Conservation (phyloP, 92 coral and sea anemone species). For the Isaurus tuberculatus region DNA sequence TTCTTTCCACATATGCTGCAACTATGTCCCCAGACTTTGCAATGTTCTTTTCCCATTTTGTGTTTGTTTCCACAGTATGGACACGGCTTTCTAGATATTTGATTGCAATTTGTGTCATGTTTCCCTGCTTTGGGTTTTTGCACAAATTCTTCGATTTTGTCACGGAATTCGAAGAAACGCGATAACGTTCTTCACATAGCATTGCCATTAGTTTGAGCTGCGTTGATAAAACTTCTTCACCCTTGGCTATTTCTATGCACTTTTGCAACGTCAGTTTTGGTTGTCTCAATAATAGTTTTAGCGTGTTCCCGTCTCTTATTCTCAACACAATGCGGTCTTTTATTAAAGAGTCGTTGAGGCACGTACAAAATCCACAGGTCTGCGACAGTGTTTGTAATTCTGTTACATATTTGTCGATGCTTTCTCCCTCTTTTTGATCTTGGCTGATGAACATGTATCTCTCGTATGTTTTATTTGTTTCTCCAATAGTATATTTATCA, state of each 20-base stretch:
- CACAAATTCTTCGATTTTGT: too few relatives aligned
- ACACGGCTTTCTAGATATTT: background rate
- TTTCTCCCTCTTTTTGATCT: conserved; percentile 42
- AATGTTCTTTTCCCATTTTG: background rate
- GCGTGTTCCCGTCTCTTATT: background rate
- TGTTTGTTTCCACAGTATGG: background rate
- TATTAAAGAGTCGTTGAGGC: conserved; percentile 25
- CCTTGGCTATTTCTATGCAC: background rate
- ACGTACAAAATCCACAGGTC: conserved; percentile 45
- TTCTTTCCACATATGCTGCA: background rate
- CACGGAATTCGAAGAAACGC: too few relatives aligned
- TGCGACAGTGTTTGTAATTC: conserved; percentile 29
- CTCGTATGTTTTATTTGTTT: conserved; percentile 43
- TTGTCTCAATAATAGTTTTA: background rate
- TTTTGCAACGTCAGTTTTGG: background rate
- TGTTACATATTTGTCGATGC: conserved; percentile 32
- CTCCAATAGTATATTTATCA: conserved; percentile 3
- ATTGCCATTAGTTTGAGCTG: too few relatives aligned
- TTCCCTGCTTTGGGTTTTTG: too few relatives aligned
- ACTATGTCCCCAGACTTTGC: background rate
- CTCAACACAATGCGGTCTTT: background rate
- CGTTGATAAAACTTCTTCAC: too few relatives aligned
- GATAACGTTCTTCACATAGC: too few relatives aligned
- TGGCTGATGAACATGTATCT: conserved; percentile 36
- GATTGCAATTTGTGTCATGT: too few relatives aligned